These are phyloP conservation scores for Turritopsis rubra DNA, from an alignment of 30 jellyfish, hydroid and myxozoan genomes.

Conservation along the genomic window DNA sequence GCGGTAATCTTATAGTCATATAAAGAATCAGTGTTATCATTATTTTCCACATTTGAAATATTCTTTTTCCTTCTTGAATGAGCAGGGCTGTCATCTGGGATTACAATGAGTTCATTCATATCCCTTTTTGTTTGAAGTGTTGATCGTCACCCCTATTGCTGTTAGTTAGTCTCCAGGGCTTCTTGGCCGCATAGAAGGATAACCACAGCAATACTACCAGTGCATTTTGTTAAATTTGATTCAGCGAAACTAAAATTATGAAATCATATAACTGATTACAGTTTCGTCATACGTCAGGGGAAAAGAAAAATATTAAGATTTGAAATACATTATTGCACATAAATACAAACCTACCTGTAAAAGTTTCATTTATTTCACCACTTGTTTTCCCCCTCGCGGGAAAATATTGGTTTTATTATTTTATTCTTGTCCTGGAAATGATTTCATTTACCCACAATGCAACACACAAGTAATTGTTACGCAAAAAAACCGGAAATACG, in stretches of 20 bases:
- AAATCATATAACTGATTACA: background rate
- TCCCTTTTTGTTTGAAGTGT: background rate
- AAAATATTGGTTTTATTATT: background rate
- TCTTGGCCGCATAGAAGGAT: background rate
- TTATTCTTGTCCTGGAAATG: constrained; percentile 18
- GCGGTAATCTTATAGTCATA: constrained; percentile 90
- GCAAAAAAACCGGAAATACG: background rate
- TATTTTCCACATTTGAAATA: constrained; percentile 36
- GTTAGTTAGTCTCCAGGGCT: background rate
- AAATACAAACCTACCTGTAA: background rate
- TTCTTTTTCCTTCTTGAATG: constrained; percentile 40
- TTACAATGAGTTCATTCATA: constrained; percentile 71
- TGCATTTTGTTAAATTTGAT: background rate
- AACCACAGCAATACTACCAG: background rate
- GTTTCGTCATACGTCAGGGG: background rate
- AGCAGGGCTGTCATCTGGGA: constrained; percentile 92
- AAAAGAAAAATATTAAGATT: too few relatives aligned
- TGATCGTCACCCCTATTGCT: background rate
- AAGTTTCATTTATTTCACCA: background rate
- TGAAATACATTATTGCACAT: too few relatives aligned
- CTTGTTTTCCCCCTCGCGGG: constrained; percentile 18
- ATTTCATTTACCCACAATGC: constrained; percentile 40
- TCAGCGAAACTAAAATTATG: background rate
- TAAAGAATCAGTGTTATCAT: constrained; percentile 69
- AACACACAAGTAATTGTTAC: background rate